Base-by-base conservation (phyloP, 1,140 invertebrate genomes). In the Procambarus clarkii region DNA sequence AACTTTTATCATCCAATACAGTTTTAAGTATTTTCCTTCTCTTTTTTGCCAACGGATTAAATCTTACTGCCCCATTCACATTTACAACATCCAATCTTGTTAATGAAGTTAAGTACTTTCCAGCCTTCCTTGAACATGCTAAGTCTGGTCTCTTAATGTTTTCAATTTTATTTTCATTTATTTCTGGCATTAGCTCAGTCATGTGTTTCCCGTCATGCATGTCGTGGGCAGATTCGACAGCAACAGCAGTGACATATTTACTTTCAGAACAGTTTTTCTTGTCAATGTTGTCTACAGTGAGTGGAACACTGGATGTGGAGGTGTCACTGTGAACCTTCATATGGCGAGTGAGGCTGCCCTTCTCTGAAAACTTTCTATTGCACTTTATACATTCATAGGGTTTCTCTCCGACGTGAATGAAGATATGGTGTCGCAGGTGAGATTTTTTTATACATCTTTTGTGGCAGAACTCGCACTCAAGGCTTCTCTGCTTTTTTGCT, bases 401-500 rank as follows among this genome's bases (percentile, higher is more conserved):
- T 54, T 50, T 34, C 48, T 86, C 84, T 50, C 84, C 84, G 3
- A 71, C 76, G 84, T 86, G 84, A 4, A 58, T 77, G 71, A 18
- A 76, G 21, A 24, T 71, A 64, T 86, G 84, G 34, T 86, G 71
- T 21, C 50, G 21, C 11, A 86, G 21, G 2, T 76, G 69, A 13
- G 84, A 76, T n/a, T 60, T 24, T 13, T 76, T 86, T 4, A 34
- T 44, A 58, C 60, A 86, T 11, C 1, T 86, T 34, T 86, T 86
- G 24, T 54, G 45, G 71, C 69, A 86, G 3, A 76, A 44, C 48
- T 86, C 84, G 11, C 84, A 86, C 48, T 74, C 84, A 60, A 86
- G 9, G 80, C 3, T 44, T 18, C 9, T 2, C 48, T 48, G 13
- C 21, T 79, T 79, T 45, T 54, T 50, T 46, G 13, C 5, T 34